Evolutionary conservation across 2,888 invertebrate species (phyloP).

Genomic region (Macrophya annulata): DNA sequence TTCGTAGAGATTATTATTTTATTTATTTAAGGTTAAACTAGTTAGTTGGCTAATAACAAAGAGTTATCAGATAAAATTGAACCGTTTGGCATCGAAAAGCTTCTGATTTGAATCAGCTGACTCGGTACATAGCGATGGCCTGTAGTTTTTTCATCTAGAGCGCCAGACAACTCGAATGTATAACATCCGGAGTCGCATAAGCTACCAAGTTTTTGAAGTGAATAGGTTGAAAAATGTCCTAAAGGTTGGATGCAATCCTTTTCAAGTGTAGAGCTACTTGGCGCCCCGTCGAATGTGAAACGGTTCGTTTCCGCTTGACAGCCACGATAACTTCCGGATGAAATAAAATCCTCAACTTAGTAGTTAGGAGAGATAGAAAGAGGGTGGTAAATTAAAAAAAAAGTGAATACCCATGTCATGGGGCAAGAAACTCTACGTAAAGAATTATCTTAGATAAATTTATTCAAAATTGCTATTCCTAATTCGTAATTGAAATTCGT

Average conservation of each 20-base stretch:
- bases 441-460: neutral
- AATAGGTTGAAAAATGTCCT: slow-evolving; percentile 35
- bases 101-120: slow-evolving; percentile 40
- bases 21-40: neutral
- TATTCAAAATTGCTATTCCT: slow-evolving; percentile 7
- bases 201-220: slow-evolving; percentile 27
- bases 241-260: slow-evolving; percentile 39
- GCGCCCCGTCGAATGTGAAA: slow-evolving; percentile 48
- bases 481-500: neutral
- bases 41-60: neutral
- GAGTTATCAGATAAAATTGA: neutral
- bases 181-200: slow-evolving; percentile 31
- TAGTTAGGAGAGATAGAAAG: neutral
- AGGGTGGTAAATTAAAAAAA: slow-evolving; percentile 29
- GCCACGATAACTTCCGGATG: slow-evolving; percentile 39
- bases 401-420: slow-evolving; percentile 13
- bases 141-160: slow-evolving; percentile 1
- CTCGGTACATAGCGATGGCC: slow-evolving; percentile 1
- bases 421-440: neutral
- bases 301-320: slow-evolving; percentile 37
- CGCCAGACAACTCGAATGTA: slow-evolving; percentile 36
- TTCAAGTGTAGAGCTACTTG: slow-evolving; percentile 26
- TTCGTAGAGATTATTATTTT: neutral
- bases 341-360: slow-evolving; percentile 29
- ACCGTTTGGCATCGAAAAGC: neutral